A percentile compares a stretch with the other conserved stretches of the same genome.
phyloP scores from a whole-genome alignment of 2,113 vertebrate species.

The Sorex fumeus region DNA sequence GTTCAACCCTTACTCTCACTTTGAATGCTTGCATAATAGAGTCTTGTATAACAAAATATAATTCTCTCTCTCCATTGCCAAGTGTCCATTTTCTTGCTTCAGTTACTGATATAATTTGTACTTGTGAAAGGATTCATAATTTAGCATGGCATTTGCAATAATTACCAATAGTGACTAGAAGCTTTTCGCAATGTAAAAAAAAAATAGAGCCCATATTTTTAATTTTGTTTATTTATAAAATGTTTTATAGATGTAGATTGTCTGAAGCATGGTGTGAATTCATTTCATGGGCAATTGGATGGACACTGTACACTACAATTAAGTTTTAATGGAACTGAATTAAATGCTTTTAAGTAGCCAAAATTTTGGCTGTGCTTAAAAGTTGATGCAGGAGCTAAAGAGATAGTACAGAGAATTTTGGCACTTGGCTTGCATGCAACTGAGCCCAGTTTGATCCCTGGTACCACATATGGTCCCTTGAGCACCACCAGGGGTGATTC shows the following conservation, averaged over 20 bases:
- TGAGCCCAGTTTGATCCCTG: too few species aligned
- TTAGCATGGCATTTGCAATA: conserved; percentile 49
- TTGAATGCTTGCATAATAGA: background rate
- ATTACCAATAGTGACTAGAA: background rate
- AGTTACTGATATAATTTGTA: background rate
- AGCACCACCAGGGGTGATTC: too few species aligned
- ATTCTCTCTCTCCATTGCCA: background rate
- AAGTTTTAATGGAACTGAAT: conserved; percentile 6
- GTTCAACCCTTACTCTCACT: background rate
- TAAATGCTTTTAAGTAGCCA: background rate
- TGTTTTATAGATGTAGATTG: background rate
- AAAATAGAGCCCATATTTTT: background rate
- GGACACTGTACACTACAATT: background rate
- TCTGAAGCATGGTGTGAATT: background rate
- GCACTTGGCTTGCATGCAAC: too few species aligned
- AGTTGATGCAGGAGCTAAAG: background rate
- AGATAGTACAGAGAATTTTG: too few species aligned
- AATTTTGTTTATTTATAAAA: conserved; percentile 37
- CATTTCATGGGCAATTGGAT: background rate
- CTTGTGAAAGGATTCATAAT: conserved; percentile 37
- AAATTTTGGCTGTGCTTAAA: conserved; percentile 44
- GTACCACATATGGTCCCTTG: too few species aligned
- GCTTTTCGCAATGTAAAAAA: background rate
- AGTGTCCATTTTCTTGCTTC: conserved; percentile 38
- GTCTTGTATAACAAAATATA: background rate